A percentile compares a stretch with the other conserved stretches of the same genome.
phyloP scores from a whole-genome alignment of 2,888 invertebrate species.

The Lycia hirtaria region DNA sequence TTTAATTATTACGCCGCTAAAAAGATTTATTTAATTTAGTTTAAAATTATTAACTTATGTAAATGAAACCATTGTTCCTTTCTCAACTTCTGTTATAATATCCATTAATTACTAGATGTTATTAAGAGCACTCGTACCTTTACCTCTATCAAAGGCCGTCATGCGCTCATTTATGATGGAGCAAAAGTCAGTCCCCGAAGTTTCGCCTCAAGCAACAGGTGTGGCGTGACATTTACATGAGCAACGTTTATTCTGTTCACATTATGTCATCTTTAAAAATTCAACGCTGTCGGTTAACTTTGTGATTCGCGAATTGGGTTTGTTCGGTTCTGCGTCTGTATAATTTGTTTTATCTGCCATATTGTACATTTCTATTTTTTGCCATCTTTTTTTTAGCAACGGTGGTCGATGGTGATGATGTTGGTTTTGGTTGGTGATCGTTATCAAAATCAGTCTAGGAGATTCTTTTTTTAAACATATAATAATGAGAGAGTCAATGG shows the following conservation, averaged over 20 bases:
- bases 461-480: too few relatives aligned
- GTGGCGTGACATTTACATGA: constrained; percentile 25
- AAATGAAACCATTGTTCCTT: constrained; percentile 1
- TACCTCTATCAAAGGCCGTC: constrained; percentile 8
- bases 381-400: too few relatives aligned
- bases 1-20: too few relatives aligned
- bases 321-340: background rate
- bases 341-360: too few relatives aligned
- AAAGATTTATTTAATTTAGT: too few relatives aligned
- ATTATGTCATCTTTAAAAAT: constrained; percentile 26
- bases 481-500: too few relatives aligned
- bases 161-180: constrained; percentile 19
- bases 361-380: background rate
- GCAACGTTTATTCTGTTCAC: constrained; percentile 10
- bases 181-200: constrained; percentile 2
- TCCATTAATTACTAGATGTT: background rate
- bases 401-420: too few relatives aligned
- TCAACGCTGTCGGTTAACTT: constrained; percentile 9
- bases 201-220: constrained; percentile 28
- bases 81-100: constrained; percentile 1
- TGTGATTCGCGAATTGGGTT: background rate
- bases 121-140: too few relatives aligned
- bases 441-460: too few relatives aligned
- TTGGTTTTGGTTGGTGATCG: too few relatives aligned
- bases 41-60: background rate